Base-by-base conservation (phyloP, 2,888 invertebrate species). In the Drosophila neotestacea region DNA sequence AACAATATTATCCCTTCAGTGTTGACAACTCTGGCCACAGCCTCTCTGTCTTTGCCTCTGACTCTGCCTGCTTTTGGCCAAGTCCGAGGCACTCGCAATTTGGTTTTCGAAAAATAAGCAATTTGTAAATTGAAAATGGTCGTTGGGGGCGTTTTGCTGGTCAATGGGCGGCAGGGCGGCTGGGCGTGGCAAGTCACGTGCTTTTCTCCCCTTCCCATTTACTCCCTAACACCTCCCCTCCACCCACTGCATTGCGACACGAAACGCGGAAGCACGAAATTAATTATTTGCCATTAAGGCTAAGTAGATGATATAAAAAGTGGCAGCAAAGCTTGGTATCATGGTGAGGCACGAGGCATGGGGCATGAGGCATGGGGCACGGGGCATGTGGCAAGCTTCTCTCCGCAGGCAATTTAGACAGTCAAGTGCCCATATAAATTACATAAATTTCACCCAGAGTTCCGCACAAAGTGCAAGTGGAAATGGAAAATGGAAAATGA, bases 401-500 rank as follows among this genome's bases (percentile, higher is more conserved):
- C 91, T 90, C 87, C 86, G 90, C 91, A 92, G 91, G 92, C 92
- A 92, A 92, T 92, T 92, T 92, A 91, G 91, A 90, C 92, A 92
- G 92, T 92, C 92, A 92, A 92, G 92, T 92, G 92, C 91, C 92
- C 92, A 91, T 92, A 92, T 92, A 92, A 92, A 92, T 92, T 92
- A 92, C 92, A 92, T 91, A 90, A 91, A 91, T 91, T 92, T 91
- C 89, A 87, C 85, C 86, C 85, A 83, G 77, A 74, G 80, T 71
- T 51, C 67, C 65, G 72, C 66, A 60, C 52, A 77, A 65, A 66
- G 75, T 74, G 64, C 61, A 64, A 77, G 58, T 65, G 52, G 63
- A 63, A 61, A 50, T 48, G 66, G 58, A 67, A 64, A 38, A 38
- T 52, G 52, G 51, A 16, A 63, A 55, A 42, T 36, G 50, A 36